Evolutionary conservation across 2,888 invertebrate genomes (phyloP).

Genomic region (Scrobipalpa atriplicella): DNA sequence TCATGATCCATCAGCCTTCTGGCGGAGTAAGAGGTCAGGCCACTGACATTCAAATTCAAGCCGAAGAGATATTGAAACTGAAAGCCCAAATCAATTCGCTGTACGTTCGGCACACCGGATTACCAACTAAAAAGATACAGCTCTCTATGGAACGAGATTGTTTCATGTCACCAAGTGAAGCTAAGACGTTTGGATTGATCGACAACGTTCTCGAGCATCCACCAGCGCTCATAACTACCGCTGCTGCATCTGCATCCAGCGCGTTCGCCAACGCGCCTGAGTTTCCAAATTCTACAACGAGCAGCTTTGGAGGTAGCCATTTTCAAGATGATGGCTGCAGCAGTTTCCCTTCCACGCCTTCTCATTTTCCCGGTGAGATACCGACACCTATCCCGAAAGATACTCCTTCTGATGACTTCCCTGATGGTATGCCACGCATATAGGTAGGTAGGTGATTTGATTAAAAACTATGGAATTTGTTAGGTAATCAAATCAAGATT

Average conservation of each 20-base stretch:
- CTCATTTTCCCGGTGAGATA: background rate
- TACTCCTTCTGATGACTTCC: conserved; percentile 1
- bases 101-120: conserved; percentile 96
- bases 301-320: background rate
- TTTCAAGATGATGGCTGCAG: conserved; percentile 9
- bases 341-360: background rate
- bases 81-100: conserved; percentile 94
- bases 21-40: conserved; percentile 99
- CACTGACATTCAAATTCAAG: conserved; percentile 99
- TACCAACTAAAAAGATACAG: conserved; percentile 84
- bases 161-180: conserved; percentile 96
- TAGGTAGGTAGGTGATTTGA: background rate
- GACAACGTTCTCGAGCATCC: conserved; percentile 96
- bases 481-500: too few relatives aligned
- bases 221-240: conserved; percentile 73
- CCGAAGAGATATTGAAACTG: conserved; percentile 97
- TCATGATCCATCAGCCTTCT: conserved; percentile 99
- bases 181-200: conserved; percentile 95
- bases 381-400: background rate
- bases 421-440: background rate
- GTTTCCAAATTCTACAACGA: background rate
- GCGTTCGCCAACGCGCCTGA: conserved; percentile 34
- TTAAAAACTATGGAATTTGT: background rate
- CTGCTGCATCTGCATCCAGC: background rate
- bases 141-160: conserved; percentile 96